These are phyloP conservation scores for Steatocranus sp. DNA, from an alignment of 2,797 vertebrate genomes.

Conservation along the genomic window DNA sequence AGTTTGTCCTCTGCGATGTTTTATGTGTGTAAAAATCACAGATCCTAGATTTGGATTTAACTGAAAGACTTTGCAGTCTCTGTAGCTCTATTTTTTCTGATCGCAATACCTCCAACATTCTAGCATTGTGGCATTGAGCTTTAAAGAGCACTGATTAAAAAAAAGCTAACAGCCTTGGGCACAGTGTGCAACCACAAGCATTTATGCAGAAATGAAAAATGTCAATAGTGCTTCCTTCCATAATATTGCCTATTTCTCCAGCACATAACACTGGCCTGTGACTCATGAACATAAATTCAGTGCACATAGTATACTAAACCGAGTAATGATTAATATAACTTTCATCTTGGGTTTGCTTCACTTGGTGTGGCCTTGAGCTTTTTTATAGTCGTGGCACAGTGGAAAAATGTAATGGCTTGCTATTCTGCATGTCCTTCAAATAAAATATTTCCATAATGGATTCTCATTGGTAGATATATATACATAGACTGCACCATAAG, in stretches of 20 bases:
- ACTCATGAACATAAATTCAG: slow-evolving; percentile 60
- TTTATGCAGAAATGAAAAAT: slow-evolving; percentile 64
- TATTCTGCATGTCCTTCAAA: slow-evolving; percentile 69
- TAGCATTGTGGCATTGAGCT: slow-evolving; percentile 19
- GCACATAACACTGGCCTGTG: slow-evolving; percentile 47
- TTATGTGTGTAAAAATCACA: slow-evolving; percentile 18
- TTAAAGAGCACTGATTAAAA: slow-evolving; percentile 15
- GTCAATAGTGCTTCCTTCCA: slow-evolving; percentile 58
- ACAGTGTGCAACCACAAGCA: slow-evolving; percentile 41
- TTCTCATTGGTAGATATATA: slow-evolving; percentile 12
- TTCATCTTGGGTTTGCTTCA: slow-evolving; percentile 67
- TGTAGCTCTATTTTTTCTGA: background rate
- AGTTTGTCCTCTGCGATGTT: slow-evolving; percentile 38
- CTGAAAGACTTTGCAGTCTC: background rate
- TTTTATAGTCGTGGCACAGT: slow-evolving; percentile 56
- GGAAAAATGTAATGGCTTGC: slow-evolving; percentile 49
- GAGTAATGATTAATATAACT: slow-evolving; percentile 67
- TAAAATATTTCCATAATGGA: slow-evolving; percentile 53
- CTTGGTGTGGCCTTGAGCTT: slow-evolving; percentile 63
- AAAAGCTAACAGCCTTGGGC: slow-evolving; percentile 36
- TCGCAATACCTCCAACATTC: background rate
- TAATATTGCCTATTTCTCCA: slow-evolving; percentile 57
- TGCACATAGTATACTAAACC: slow-evolving; percentile 44
- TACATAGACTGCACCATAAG: slow-evolving; percentile 5
- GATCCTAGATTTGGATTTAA: background rate